Percentiles rank a stretch among this genome's conserved stretches.
Evolutionary conservation across 2,113 vertebrate species (phyloP).

Genomic region (Cervus canadensis): DNA sequence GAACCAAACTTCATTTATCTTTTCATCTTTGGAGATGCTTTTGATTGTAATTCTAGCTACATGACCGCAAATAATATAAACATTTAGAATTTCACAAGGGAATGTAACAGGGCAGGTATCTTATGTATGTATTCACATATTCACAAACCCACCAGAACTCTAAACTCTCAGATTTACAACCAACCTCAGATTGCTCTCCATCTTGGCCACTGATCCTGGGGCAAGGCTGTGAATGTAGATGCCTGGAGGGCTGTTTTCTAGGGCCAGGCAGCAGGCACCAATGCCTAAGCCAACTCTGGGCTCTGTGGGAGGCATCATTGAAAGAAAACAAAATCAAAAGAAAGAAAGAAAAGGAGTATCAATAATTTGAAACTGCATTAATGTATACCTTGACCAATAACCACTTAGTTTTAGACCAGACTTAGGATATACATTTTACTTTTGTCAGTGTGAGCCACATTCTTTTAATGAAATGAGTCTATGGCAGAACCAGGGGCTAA

Average conservation of each 20-base stretch:
- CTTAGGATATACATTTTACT: neutral
- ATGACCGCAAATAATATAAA: neutral
- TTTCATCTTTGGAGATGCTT: neutral
- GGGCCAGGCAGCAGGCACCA: slow-evolving; percentile 91
- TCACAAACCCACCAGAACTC: neutral
- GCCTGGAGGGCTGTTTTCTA: slow-evolving; percentile 90
- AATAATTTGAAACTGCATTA: neutral
- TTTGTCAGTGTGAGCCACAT: neutral
- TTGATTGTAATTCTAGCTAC: neutral
- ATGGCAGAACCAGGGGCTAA: neutral
- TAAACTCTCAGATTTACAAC: neutral
- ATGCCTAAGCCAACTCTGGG: slow-evolving; percentile 93
- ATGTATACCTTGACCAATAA: neutral
- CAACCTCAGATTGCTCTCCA: slow-evolving; percentile 95
- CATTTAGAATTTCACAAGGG: neutral
- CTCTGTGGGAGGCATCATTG: slow-evolving; percentile 79
- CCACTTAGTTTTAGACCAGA: neutral
- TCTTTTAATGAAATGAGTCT: neutral
- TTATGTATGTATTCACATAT: neutral
- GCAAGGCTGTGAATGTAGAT: slow-evolving; percentile 97
- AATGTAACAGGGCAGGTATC: neutral
- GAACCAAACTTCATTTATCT: neutral
- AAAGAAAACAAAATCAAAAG: slow-evolving; percentile 52
- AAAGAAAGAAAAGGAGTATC: neutral
- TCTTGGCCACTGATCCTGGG: slow-evolving; percentile 95